Percentiles rank a stretch among this genome's conserved stretches.
Conservation (phyloP, 2,888 invertebrate species). For the Lithophane socia region DNA sequence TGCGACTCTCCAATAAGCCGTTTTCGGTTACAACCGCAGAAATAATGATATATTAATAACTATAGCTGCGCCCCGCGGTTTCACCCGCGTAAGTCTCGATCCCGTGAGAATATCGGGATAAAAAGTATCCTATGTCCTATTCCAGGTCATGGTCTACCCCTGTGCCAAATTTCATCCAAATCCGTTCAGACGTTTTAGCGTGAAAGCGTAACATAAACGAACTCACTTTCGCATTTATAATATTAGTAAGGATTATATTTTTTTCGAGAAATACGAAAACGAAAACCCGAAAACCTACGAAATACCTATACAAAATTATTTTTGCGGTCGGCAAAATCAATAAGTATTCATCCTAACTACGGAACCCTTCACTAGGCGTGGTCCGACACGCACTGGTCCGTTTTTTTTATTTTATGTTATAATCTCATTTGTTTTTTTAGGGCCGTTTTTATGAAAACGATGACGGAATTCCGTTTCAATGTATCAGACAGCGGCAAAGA, state of each 20-base stretch:
- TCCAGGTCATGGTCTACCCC: no score
- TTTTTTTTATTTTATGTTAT: slow-evolving; percentile 2
- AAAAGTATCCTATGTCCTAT: no score
- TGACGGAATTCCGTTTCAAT: slow-evolving; percentile 50
- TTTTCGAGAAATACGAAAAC: background rate
- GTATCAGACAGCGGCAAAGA: slow-evolving; percentile 58
- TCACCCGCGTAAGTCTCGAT: no score
- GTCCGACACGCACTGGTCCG: background rate
- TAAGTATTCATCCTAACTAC: background rate
- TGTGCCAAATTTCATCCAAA: no score
- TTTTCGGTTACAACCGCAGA: background rate
- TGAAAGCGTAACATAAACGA: no score
- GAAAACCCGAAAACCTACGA: background rate
- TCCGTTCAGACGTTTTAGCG: no score
- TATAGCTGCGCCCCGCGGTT: no score
- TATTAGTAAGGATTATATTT: background rate
- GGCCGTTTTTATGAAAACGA: slow-evolving; percentile 35
- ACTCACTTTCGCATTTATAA: no score
- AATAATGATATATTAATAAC: background rate
- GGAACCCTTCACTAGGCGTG: background rate
- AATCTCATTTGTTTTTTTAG: slow-evolving; percentile 45
- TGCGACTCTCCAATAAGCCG: no score
- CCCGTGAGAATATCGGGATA: no score
- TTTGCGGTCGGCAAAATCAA: background rate
- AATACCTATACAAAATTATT: background rate